phyloP scores from a whole-genome alignment of 2,113 vertebrate species.

The Mormoops blainvillei region DNA sequence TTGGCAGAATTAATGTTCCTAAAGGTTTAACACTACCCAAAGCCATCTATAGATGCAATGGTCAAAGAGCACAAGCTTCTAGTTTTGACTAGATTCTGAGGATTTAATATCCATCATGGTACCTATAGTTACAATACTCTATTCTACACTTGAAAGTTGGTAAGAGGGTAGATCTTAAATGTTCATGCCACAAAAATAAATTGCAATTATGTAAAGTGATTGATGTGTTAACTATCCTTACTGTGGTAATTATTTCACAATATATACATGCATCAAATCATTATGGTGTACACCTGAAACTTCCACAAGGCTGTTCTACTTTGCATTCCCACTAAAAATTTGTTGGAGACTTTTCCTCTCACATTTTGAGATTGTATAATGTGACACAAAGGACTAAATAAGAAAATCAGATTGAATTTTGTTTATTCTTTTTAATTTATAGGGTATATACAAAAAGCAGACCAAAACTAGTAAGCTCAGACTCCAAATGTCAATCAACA shows the following conservation, averaged over 20 bases:
- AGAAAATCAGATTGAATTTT: neutral
- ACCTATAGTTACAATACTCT: neutral
- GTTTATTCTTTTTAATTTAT: neutral
- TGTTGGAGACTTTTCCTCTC: neutral
- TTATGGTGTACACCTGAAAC: neutral
- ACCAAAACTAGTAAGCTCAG: neutral
- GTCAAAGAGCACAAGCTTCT: neutral
- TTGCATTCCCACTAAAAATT: neutral
- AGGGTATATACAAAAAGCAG: neutral
- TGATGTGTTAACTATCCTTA: neutral
- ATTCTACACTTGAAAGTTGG: neutral
- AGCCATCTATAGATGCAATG: neutral
- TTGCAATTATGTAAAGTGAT: neutral
- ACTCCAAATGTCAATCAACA: neutral
- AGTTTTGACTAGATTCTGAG: neutral
- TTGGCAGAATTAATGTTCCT: neutral
- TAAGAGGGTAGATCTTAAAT: neutral
- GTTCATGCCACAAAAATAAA: neutral
- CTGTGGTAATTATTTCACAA: neutral
- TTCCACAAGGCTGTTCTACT: neutral
- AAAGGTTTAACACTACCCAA: neutral
- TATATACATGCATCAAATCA: neutral
- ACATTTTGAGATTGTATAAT: neutral
- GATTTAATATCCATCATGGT: neutral
- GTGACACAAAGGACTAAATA: neutral